Evolutionary conservation across 2,888 invertebrate genomes (phyloP).

Genomic region (Spatulosminthurus flaviceps): DNA sequence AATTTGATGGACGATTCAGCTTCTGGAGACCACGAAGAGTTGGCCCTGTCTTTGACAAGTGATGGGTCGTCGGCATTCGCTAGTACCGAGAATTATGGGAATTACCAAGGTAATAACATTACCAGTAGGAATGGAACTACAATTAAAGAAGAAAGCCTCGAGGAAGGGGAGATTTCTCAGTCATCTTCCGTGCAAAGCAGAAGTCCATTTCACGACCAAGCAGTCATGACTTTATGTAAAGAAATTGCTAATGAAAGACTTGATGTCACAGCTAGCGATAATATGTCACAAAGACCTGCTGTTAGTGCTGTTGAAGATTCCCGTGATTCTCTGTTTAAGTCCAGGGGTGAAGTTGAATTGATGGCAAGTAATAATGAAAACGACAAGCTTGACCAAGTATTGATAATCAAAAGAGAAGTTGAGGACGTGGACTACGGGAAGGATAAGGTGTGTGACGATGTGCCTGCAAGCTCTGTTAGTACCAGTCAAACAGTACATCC

Average conservation of each 20-base stretch:
- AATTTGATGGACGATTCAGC: not conserved
- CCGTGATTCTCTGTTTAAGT: too few relatives aligned
- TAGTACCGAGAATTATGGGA: not conserved
- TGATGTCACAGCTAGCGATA: too few relatives aligned
- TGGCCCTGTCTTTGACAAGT: not conserved
- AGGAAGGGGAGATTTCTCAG: too few relatives aligned
- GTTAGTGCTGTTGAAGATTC: too few relatives aligned
- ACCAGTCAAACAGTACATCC: not conserved
- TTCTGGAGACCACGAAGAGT: not conserved
- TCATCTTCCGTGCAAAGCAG: too few relatives aligned
- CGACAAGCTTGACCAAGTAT: not conserved
- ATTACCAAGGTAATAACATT: not conserved
- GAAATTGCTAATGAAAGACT: too few relatives aligned
- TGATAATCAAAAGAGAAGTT: conserved; percentile 3
- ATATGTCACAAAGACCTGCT: too few relatives aligned
- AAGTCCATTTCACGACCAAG: too few relatives aligned
- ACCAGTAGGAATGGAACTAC: too few relatives aligned
- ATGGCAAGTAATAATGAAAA: not conserved
- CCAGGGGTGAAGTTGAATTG: not conserved
- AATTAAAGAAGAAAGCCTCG: too few relatives aligned
- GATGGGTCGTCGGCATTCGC: not conserved
- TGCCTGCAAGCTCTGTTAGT: not conserved
- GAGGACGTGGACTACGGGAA: not conserved
- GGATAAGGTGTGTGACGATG: not conserved
- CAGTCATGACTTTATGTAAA: too few relatives aligned